phyloP scores from a whole-genome alignment of 2,797 vertebrate species.

The Phrynocephalus guinanensis region DNA sequence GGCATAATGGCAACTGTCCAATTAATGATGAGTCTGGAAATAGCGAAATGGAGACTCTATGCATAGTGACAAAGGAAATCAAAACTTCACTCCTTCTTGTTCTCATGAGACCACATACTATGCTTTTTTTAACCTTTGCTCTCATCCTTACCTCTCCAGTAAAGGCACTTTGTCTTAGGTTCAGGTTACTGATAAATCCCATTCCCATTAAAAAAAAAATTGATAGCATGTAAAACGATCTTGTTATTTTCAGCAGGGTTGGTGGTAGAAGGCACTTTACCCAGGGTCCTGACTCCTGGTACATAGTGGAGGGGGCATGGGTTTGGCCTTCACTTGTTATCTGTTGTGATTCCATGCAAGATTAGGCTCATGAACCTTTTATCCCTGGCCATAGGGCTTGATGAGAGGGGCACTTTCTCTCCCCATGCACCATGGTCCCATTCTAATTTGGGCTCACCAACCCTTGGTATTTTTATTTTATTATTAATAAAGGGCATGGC shows the following conservation, averaged over 20 bases:
- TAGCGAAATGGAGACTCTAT: conserved; percentile 35
- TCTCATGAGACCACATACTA: conserved; percentile 5
- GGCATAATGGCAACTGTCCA: conserved; percentile 63
- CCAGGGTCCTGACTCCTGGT: neutral
- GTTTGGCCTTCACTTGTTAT: neutral
- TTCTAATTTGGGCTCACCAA: neutral
- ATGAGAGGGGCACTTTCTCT: no score
- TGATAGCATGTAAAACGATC: conserved; percentile 20
- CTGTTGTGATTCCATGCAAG: neutral
- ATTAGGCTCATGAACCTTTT: neutral
- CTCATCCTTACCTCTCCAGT: conserved; percentile 11
- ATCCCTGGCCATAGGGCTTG: no score
- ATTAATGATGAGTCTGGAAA: conserved; percentile 62
- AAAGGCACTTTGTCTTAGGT: conserved; percentile 27
- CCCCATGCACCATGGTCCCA: neutral
- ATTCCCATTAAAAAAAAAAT: conserved; percentile 24
- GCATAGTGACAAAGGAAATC: conserved; percentile 48
- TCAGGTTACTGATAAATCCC: conserved; percentile 31
- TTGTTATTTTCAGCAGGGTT: neutral
- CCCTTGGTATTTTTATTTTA: no score
- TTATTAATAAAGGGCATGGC: no score
- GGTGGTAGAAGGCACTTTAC: neutral
- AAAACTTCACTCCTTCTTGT: conserved; percentile 36
- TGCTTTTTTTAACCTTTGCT: neutral
- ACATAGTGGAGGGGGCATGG: neutral